These are phyloP conservation scores for Parasteatoda tepidariorum DNA, from an alignment of 1,140 invertebrate species.

Conservation along the genomic window DNA sequence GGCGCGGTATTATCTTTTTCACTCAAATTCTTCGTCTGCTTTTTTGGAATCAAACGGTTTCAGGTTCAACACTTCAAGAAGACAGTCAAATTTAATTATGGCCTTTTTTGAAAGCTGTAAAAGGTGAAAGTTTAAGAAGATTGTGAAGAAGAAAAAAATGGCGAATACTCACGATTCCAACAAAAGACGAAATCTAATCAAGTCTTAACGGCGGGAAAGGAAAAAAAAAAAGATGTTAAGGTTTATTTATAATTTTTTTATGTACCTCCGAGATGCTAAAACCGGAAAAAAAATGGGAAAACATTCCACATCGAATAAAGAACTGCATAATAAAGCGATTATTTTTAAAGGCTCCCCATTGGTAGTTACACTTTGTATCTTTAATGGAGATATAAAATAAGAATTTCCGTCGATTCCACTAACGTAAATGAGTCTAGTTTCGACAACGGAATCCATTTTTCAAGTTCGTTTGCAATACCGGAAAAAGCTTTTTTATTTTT, in stretches of 20 bases:
- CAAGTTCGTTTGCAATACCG: no score
- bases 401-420: neutral
- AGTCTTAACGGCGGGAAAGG: neutral
- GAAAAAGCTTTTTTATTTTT: no score
- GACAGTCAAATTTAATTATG: constrained; percentile 41
- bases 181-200: constrained; percentile 23
- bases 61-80: neutral
- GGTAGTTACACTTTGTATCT: neutral
- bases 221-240: neutral
- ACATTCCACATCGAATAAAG: neutral
- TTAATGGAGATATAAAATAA: neutral
- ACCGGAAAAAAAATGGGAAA: neutral
- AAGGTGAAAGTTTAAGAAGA: constrained; percentile 21
- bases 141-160: neutral
- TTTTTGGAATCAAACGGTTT: neutral
- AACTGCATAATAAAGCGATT: neutral
- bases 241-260: no score
- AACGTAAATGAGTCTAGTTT: neutral
- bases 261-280: no score
- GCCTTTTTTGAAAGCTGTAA: neutral
- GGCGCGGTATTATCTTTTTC: neutral
- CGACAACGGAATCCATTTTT: no score
- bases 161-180: constrained; percentile 9
- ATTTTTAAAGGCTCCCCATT: neutral
- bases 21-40: neutral